These are phyloP conservation scores for Drosophila jambulina DNA, from an alignment of 1,140 invertebrate species.

Conservation along the genomic window DNA sequence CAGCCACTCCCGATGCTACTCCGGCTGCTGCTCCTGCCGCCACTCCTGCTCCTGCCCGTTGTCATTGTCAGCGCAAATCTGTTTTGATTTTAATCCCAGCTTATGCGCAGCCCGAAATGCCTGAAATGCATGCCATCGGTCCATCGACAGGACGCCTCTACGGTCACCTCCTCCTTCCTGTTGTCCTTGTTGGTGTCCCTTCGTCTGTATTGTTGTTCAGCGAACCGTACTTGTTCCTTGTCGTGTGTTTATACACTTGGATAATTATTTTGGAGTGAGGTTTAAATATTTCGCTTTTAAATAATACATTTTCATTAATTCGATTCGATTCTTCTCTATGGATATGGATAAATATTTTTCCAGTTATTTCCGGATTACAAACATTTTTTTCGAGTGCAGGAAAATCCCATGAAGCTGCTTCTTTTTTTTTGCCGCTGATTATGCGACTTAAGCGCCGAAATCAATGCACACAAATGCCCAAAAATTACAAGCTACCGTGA, in stretches of 20 bases:
- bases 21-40: too few relatives aligned
- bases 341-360: too few relatives aligned
- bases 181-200: neutral
- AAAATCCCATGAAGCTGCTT: constrained; percentile 46
- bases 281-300: neutral
- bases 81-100: constrained; percentile 57
- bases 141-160: constrained; percentile 17
- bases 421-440: constrained; percentile 54
- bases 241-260: constrained; percentile 29
- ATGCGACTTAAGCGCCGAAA: constrained; percentile 84
- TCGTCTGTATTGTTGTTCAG: constrained; percentile 57
- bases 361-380: neutral
- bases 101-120: constrained; percentile 42
- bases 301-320: too few relatives aligned
- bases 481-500: constrained; percentile 71
- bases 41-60: constrained; percentile 18
- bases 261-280: neutral
- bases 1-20: neutral
- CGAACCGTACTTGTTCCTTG: constrained; percentile 54
- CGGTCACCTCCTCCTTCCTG: constrained; percentile 14
- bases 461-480: constrained; percentile 85
- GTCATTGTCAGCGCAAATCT: constrained; percentile 55
- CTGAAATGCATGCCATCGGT: constrained; percentile 50
- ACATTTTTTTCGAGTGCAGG: constrained; percentile 12
- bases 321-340: too few relatives aligned